A percentile compares a stretch with the other conserved stretches of the same genome.
phyloP scores from a whole-genome alignment of 2,113 vertebrate genomes.

The Psammodynastes pulverulentus region DNA sequence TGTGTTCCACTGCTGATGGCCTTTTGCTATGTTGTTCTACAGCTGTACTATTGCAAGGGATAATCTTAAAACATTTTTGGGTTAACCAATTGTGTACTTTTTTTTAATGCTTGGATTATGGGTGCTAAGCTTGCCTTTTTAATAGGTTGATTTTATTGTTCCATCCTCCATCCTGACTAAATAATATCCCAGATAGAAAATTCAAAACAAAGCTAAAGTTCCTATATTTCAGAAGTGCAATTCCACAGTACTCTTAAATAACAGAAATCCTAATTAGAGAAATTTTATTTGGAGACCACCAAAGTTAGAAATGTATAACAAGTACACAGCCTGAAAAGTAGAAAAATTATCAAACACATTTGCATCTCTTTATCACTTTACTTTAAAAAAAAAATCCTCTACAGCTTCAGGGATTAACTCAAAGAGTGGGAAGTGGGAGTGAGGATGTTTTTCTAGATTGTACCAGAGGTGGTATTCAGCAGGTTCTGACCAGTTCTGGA shows the following conservation, averaged over 20 bases:
- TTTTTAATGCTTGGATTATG: background rate
- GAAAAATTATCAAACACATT: background rate
- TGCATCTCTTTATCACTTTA: background rate
- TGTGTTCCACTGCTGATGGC: background rate
- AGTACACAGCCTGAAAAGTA: background rate
- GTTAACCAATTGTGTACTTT: background rate
- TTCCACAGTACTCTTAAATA: background rate
- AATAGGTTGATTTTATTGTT: background rate
- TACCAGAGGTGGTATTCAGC: too few relatives aligned
- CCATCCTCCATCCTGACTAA: background rate
- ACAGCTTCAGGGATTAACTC: background rate
- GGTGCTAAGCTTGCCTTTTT: background rate
- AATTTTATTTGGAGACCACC: background rate
- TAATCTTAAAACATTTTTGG: background rate
- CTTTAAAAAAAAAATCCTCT: background rate
- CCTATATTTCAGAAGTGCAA: background rate
- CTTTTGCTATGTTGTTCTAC: background rate
- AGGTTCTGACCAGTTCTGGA: too few relatives aligned
- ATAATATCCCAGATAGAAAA: background rate
- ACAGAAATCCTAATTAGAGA: background rate
- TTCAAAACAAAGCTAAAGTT: background rate
- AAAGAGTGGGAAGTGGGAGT: background rate
- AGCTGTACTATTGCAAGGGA: background rate
- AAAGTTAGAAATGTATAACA: background rate
- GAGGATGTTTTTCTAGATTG: too few relatives aligned